Evolutionary conservation across 2,888 invertebrate species (phyloP), one percentile per base, ranked within the genome.

Genomic region (Julus scanicus): DNA sequence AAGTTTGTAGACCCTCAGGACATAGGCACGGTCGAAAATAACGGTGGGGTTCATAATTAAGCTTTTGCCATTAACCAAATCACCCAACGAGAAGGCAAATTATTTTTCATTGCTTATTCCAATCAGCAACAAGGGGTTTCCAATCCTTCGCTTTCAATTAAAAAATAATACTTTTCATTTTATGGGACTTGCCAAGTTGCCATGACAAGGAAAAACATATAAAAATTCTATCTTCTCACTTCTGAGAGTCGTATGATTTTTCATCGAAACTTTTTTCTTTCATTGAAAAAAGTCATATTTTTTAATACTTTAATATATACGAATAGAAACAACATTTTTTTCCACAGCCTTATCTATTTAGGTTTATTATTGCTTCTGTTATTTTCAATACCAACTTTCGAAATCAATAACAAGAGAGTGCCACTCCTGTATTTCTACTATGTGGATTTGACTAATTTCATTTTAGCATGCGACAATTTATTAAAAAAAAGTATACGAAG

Each of bases 101-200:
- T 71, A 71, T 20, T 29, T 63, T 63, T 63, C 71, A 29, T 11
- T 71, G 11, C n/a, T 29, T 5, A 29, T 71, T 71, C 29, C 9
- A 29, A 71, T 71, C 71, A 71, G 29, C 71, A n/a, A 29, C 11
- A 71, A 71, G 20, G 71, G 71, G n/a, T n/a, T 71, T 20, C 29
- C 71, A 71, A 29, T 29, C 71, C 71, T 71, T 71, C 71, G 29
- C 29, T 29, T 71, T 71, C 71, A 71, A 71, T 71, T 71, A 71
- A 71, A 29, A 29, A 71, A 29, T 71, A 71, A 71, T 29, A 20
- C 71, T 8, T 71, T 71, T 20, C 9, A 71, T 29, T 71, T 71
- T 20, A 63, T 71, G 29, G 20, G 71, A 29, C 71, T 71, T 9
- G 71, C 9, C 71, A 71, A 71, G 71, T 29, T 71, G 11, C n/a